phyloP scores from a whole-genome alignment of 2,888 invertebrate genomes.

The Synergus laeviventris region DNA sequence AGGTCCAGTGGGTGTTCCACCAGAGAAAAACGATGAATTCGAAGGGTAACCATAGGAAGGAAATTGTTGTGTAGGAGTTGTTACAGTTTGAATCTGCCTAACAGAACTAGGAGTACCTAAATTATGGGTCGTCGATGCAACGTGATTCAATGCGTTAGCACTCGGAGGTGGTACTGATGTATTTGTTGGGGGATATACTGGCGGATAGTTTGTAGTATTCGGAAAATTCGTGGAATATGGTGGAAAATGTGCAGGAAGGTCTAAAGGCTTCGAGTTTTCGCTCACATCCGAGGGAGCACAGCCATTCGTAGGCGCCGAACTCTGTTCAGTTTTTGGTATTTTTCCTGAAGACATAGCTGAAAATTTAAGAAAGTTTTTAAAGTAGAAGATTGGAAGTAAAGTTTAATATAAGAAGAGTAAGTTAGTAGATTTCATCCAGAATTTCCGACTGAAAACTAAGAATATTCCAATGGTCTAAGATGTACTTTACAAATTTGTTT shows the following conservation, averaged over 20 bases:
- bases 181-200: constrained; percentile 72
- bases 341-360: constrained; percentile 59
- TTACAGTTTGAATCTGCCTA: constrained; percentile 60
- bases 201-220: constrained; percentile 66
- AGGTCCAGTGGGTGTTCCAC: constrained; percentile 61
- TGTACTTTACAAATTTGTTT: not conserved
- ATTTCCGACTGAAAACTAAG: not conserved
- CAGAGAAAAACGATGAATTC: constrained; percentile 68
- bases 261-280: constrained; percentile 68
- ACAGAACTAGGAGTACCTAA: constrained; percentile 36
- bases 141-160: constrained; percentile 70
- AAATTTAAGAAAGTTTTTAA: not conserved
- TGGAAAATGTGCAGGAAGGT: constrained; percentile 66
- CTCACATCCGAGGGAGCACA: constrained; percentile 64
- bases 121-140: constrained; percentile 59
- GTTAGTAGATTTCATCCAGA: not conserved
- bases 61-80: constrained; percentile 60
- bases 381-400: constrained; percentile 2
- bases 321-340: constrained; percentile 65
- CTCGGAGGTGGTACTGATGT: constrained; percentile 72
- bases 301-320: constrained; percentile 67
- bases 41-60: constrained; percentile 70
- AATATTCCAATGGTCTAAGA: not conserved
- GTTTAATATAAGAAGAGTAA: not conserved
- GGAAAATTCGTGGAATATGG: constrained; percentile 67